Evolutionary conservation across 2,113 vertebrate genomes (phyloP).

Genomic region (Macquaria australasica): DNA sequence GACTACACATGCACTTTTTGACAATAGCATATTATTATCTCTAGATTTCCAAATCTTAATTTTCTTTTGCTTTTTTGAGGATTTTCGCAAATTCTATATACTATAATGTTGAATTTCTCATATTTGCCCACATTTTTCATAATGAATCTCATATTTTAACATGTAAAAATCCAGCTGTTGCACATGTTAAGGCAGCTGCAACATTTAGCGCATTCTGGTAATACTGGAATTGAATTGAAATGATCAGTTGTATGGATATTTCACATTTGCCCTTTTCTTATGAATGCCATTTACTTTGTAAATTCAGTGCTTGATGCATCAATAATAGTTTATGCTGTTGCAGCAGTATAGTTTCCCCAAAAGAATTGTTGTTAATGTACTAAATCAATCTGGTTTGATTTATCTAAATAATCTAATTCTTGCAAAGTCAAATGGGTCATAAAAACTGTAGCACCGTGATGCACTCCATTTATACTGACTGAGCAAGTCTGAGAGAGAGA

Average conservation of each 20-base stretch:
- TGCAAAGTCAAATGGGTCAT: neutral
- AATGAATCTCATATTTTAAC: neutral
- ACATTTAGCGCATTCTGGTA: neutral
- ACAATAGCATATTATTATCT: neutral
- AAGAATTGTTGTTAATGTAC: neutral
- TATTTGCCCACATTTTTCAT: neutral
- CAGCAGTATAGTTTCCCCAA: neutral
- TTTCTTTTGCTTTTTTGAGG: neutral
- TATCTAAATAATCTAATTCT: neutral
- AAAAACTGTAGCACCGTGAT: neutral
- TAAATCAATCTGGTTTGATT: constrained; percentile 20
- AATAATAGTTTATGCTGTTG: neutral
- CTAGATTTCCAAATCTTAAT: neutral
- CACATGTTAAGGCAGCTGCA: neutral
- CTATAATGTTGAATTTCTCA: neutral
- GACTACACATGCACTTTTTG: neutral
- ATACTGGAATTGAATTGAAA: neutral
- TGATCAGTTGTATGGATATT: neutral
- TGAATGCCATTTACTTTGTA: neutral
- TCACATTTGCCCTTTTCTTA: neutral
- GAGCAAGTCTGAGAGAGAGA: neutral
- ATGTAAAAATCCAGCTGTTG: neutral
- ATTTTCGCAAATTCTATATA: neutral
- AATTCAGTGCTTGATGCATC: neutral
- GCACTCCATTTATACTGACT: neutral